These are phyloP conservation scores for Brachionus plicatilis DNA, from an alignment of 1,140 invertebrate species.

Conservation along the genomic window DNA sequence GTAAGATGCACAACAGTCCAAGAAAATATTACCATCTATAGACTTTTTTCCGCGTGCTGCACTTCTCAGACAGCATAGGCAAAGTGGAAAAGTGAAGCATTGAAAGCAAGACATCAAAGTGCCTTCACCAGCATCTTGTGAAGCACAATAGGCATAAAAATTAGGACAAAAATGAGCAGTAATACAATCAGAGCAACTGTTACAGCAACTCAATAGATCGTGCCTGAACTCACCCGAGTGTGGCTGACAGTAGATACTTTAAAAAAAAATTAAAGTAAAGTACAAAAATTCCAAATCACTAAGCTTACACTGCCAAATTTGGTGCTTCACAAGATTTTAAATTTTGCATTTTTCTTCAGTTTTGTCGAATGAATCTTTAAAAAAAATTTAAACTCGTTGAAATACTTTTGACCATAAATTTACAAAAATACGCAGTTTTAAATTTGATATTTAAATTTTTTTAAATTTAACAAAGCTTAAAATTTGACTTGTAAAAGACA, in stretches of 20 bases:
- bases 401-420: not conserved
- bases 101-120: not conserved
- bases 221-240: not conserved
- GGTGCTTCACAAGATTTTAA: not conserved
- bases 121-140: conserved; percentile 32
- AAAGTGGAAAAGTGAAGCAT: conserved; percentile 9
- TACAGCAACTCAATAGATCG: not conserved
- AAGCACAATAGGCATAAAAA: not conserved
- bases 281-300: not conserved
- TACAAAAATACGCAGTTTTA: not conserved
- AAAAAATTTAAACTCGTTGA: not conserved
- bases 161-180: conserved; percentile 9
- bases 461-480: not conserved
- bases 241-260: not conserved
- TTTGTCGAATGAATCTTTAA: not conserved
- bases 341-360: not conserved
- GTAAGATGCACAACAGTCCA: not conserved
- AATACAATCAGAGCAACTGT: not conserved
- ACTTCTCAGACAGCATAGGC: conserved; percentile 4
- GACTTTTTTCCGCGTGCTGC: not conserved
- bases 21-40: not conserved
- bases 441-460: not conserved
- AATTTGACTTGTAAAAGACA: not conserved
- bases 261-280: not conserved
- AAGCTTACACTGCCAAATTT: not conserved